A percentile compares a stretch with the other conserved stretches of the same genome.
Evolutionary conservation across 2,113 vertebrate genomes (phyloP).

Genomic region (Oreochromis niloticus): DNA sequence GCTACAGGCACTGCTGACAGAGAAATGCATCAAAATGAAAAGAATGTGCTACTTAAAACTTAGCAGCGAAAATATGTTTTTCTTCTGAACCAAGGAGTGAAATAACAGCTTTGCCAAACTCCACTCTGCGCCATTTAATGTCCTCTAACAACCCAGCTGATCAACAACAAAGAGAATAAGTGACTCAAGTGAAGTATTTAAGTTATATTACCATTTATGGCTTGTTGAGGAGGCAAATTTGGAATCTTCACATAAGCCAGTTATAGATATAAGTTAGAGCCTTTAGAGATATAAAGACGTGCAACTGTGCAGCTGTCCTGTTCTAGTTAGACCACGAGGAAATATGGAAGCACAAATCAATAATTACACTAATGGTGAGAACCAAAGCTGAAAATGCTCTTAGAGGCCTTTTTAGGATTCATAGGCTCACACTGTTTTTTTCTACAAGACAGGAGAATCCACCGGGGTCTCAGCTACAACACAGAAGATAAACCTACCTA

Average conservation of each 20-base stretch:
- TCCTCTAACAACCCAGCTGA: neutral
- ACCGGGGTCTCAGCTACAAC: neutral
- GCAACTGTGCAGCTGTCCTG: neutral
- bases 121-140: neutral
- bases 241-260: neutral
- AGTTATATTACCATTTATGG: neutral
- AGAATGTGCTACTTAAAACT: slow-evolving; percentile 47
- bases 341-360: neutral
- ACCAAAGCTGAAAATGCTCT: neutral
- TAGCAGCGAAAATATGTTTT: neutral
- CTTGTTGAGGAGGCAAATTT: neutral
- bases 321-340: neutral
- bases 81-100: slow-evolving; percentile 3
- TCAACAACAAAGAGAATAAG: neutral
- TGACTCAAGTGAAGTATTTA: neutral
- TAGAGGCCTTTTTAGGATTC: neutral
- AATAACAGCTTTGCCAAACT: slow-evolving; percentile 19
- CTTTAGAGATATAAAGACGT: neutral
- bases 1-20: slow-evolving; percentile 27
- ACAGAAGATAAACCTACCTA: neutral
- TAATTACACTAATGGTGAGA: neutral
- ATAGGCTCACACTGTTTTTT: neutral
- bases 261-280: neutral
- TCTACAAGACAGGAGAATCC: neutral
- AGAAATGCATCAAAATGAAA: slow-evolving; percentile 23